Percentiles rank a stretch among this genome's conserved stretches.
These are phyloP conservation scores for Dicycla oo DNA, from an alignment of 2,888 invertebrate genomes.

Conservation along the genomic window DNA sequence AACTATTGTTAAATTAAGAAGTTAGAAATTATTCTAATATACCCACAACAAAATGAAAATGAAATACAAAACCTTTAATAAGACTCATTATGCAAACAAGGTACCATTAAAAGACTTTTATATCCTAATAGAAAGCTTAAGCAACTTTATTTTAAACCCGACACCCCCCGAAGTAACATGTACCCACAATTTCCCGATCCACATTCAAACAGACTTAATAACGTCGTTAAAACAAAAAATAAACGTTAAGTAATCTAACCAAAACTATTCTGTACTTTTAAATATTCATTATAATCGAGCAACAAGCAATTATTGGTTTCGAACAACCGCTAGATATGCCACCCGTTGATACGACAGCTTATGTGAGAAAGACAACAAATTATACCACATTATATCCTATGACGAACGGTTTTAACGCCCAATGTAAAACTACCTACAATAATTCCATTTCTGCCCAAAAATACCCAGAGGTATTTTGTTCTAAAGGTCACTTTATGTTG, in stretches of 20 bases:
- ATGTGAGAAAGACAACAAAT: constrained; percentile 81
- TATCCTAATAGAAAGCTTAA: constrained; percentile 36
- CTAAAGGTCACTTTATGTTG: neutral
- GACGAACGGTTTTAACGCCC: constrained; percentile 66
- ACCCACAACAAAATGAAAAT: neutral
- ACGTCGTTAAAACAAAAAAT: constrained; percentile 53
- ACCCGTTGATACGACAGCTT: constrained; percentile 72
- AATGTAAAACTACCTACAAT: constrained; percentile 53
- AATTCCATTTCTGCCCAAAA: neutral
- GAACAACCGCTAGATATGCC: constrained; percentile 53
- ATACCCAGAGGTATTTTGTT: neutral
- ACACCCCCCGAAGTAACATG: constrained; percentile 48
- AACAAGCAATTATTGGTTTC: constrained; percentile 58
- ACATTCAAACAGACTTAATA: constrained; percentile 47
- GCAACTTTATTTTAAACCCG: constrained; percentile 30
- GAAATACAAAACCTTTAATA: constrained; percentile 22
- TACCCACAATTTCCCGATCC: constrained; percentile 24
- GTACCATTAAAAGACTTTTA: constrained; percentile 43
- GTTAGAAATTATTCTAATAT: neutral
- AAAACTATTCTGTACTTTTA: constrained; percentile 42
- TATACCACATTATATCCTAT: constrained; percentile 69
- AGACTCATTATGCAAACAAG: constrained; percentile 22
- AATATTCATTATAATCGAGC: constrained; percentile 50
- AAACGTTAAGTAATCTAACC: constrained; percentile 21
- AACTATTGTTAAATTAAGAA: neutral